Percentiles rank a stretch among this genome's conserved stretches.
Evolutionary conservation across 1,140 invertebrate genomes (phyloP).

Genomic region (Condylostylus longicornis): DNA sequence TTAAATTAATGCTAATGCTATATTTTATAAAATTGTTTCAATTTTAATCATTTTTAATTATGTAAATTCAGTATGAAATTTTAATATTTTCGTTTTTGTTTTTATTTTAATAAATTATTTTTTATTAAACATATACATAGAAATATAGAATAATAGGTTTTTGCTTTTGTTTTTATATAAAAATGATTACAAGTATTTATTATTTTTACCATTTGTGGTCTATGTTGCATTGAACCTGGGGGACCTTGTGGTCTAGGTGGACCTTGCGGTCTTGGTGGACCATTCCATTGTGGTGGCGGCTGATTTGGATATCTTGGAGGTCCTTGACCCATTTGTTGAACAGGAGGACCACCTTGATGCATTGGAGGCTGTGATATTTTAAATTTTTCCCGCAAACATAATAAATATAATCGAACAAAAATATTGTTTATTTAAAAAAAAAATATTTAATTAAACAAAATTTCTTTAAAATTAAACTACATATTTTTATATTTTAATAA

Average conservation of each 20-base stretch:
- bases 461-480: neutral
- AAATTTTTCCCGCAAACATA: slow-evolving; percentile 14
- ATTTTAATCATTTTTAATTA: no score
- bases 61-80: no score
- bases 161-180: no score
- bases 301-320: slow-evolving; percentile 33
- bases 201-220: slow-evolving; percentile 50
- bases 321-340: slow-evolving; percentile 34
- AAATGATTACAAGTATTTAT: no score
- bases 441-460: neutral
- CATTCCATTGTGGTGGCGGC: slow-evolving; percentile 37
- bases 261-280: slow-evolving; percentile 43
- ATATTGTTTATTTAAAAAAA: slow-evolving; percentile 7
- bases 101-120: no score
- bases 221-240: slow-evolving; percentile 39
- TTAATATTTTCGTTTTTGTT: no score
- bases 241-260: slow-evolving; percentile 43
- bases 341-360: slow-evolving; percentile 27
- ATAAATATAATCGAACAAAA: slow-evolving; percentile 28
- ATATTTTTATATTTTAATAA: no score
- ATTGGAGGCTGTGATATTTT: slow-evolving; percentile 20
- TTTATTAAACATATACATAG: no score
- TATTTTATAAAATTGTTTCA: no score
- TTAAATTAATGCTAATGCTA: no score
- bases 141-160: no score